Conservation (phyloP, 1,140 invertebrate genomes). For the Nomia melanderi region DNA sequence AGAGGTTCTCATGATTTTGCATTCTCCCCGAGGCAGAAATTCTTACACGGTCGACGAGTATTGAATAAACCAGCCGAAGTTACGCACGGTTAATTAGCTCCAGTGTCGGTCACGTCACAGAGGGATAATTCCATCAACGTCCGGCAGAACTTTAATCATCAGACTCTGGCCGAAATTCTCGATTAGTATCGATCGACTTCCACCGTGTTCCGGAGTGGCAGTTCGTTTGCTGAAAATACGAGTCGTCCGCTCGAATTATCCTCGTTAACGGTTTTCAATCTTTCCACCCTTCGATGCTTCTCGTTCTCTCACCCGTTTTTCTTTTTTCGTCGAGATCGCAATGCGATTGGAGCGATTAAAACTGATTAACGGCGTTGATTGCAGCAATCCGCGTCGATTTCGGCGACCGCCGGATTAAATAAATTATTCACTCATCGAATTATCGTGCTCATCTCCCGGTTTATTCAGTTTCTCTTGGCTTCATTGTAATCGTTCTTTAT, state of each 20-base stretch:
- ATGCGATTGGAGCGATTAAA: no score
- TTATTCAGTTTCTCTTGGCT: no score
- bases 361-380: no score
- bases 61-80: constrained; percentile 7
- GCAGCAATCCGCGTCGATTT: no score
- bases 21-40: background rate
- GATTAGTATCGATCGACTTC: constrained; percentile 15
- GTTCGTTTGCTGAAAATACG: background rate
- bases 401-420: no score
- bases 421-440: no score
- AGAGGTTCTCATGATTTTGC: background rate
- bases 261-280: background rate
- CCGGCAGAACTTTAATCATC: constrained; percentile 23
- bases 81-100: constrained; percentile 23
- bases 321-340: no score
- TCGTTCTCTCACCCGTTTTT: background rate
- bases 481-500: no score
- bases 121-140: constrained; percentile 29
- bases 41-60: background rate
- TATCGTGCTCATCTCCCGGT: no score
- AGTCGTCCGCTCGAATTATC: background rate
- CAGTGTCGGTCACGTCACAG: background rate
- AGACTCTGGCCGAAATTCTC: background rate
- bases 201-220: background rate
- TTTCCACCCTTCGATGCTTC: background rate